These are phyloP conservation scores for Chromobotia macracanthus DNA, from an alignment of 2,797 vertebrate species.

Conservation along the genomic window DNA sequence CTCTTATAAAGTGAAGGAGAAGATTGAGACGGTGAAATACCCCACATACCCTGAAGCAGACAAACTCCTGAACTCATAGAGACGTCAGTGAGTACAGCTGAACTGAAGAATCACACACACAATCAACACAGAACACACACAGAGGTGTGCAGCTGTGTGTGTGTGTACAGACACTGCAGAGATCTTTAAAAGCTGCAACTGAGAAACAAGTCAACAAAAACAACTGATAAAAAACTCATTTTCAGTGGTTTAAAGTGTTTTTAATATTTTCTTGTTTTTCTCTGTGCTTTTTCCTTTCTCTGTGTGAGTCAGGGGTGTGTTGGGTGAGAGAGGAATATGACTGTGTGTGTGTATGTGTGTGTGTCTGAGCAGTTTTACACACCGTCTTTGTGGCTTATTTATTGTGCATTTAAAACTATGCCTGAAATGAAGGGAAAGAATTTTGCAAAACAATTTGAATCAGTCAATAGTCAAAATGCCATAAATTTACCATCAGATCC, in stretches of 20 bases:
- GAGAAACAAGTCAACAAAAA: slow-evolving; percentile 14
- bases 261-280: neutral
- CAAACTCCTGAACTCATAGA: slow-evolving; percentile 80
- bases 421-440: slow-evolving; percentile 3
- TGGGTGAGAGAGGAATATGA: too few species aligned
- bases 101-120: slow-evolving; percentile 54
- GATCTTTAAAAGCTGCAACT: neutral
- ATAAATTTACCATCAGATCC: neutral
- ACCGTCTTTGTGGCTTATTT: slow-evolving; percentile 15
- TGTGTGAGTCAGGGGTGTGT: neutral
- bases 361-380: slow-evolving; percentile 50
- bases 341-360: slow-evolving; percentile 51
- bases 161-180: slow-evolving; percentile 28
- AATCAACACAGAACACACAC: too few species aligned
- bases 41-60: slow-evolving; percentile 95
- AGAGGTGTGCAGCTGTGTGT: neutral
- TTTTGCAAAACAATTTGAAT: neutral
- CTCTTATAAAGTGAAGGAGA: slow-evolving; percentile 97
- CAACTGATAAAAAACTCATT: neutral
- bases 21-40: slow-evolving; percentile 96
- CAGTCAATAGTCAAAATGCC: neutral
- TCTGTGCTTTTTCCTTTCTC: neutral
- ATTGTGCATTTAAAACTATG: neutral
- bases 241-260: neutral
- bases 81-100: slow-evolving; percentile 7